Conservation (phyloP, 2,888 invertebrate species). For the Lepidonotus clava region DNA sequence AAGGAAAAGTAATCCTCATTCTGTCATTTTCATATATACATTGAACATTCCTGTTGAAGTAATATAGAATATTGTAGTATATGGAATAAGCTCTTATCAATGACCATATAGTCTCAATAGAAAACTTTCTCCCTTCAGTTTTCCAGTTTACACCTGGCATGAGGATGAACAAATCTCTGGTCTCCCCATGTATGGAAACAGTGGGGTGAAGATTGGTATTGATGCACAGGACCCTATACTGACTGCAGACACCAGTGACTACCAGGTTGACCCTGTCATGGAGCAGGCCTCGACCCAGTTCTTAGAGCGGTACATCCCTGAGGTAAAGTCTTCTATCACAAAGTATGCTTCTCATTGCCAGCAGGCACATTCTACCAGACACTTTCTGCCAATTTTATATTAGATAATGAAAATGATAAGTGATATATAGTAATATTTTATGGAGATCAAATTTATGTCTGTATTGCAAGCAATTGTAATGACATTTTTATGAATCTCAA, state of each 20-base stretch:
- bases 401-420: no score
- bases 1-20: slow-evolving; percentile 74
- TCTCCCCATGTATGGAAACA: slow-evolving; percentile 74
- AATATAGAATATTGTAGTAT: no score
- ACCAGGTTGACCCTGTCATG: slow-evolving; percentile 71
- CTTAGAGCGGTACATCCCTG: slow-evolving; percentile 70
- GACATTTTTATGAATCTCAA: no score
- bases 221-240: slow-evolving; percentile 75
- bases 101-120: no score
- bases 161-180: slow-evolving; percentile 71
- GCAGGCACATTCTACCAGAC: no score
- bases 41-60: no score
- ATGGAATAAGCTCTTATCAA: not conserved
- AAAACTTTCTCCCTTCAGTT: not conserved
- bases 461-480: no score
- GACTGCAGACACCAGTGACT: slow-evolving; percentile 73
- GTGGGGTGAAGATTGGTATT: slow-evolving; percentile 76
- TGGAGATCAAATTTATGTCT: no score
- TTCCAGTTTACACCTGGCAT: slow-evolving; percentile 69
- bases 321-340: slow-evolving; percentile 68
- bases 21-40: not conserved
- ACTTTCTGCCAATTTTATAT: no score
- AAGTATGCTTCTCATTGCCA: no score
- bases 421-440: no score
- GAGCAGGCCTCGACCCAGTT: slow-evolving; percentile 70